phyloP scores from a whole-genome alignment of 1,140 invertebrate species.

The Tetramorium simillimum region DNA sequence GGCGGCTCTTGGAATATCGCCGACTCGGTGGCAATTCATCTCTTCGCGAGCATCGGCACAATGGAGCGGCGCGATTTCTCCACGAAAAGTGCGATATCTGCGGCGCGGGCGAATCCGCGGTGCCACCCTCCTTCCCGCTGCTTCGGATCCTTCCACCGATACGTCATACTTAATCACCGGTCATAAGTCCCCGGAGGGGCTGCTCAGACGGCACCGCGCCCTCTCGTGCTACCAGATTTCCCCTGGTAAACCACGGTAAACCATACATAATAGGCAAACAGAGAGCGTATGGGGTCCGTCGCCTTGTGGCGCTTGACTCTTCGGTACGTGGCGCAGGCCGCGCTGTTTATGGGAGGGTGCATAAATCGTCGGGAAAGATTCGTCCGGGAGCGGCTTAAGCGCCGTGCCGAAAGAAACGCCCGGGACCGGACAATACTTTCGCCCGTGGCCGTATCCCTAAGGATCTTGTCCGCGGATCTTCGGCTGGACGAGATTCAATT shows the following conservation, averaged over 20 bases:
- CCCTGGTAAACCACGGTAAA: slow-evolving; percentile 80
- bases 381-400: slow-evolving; percentile 26
- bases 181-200: slow-evolving; percentile 73
- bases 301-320: slow-evolving; percentile 72
- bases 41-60: slow-evolving; percentile 36
- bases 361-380: slow-evolving; percentile 69
- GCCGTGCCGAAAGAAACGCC: not conserved
- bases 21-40: slow-evolving; percentile 36
- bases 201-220: not conserved
- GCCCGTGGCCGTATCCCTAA: slow-evolving; percentile 49
- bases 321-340: slow-evolving; percentile 70
- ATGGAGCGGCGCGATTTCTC: slow-evolving; percentile 47
- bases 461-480: slow-evolving; percentile 73
- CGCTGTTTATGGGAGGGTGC: slow-evolving; percentile 64
- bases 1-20: not conserved
- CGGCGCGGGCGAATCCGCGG: slow-evolving; percentile 3
- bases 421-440: slow-evolving; percentile 70
- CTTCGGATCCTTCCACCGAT: slow-evolving; percentile 72
- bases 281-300: slow-evolving; percentile 79
- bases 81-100: slow-evolving; percentile 37
- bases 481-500: slow-evolving; percentile 81
- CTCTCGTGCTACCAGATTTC: slow-evolving; percentile 64
- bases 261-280: slow-evolving; percentile 78
- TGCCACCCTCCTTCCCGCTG: slow-evolving; percentile 19
- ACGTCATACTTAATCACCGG: slow-evolving; percentile 80